Evolutionary conservation across 2,113 vertebrate genomes (phyloP), one percentile per base, ranked within the genome.

Genomic region (Salvelinus fontinalis): DNA sequence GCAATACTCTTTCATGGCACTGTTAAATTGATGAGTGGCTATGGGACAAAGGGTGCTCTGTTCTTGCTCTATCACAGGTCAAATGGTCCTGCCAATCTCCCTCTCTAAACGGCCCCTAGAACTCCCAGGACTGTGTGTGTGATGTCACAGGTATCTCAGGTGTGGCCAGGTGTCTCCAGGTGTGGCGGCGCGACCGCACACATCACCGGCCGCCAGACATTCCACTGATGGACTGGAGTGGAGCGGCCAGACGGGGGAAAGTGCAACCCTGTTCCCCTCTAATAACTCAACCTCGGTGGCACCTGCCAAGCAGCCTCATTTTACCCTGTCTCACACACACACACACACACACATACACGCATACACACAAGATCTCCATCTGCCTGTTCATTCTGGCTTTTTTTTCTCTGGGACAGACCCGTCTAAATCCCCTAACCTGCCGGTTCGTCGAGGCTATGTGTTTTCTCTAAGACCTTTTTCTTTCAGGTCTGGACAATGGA

Each of bases 191-290:
- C 48, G 81, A 84, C 81, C 70, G 22, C 84, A 83, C 70, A 12
- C 84, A 77, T 82, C 70, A 76, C 73, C 31, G 70, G 73, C 70
- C 67, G 83, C 71, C 77, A 88, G 85, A 88, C 81, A 92, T 92
- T 91, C 90, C 88, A 76, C 68, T n/a, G 84, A 89, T 79, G 79
- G 88, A 83, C 83, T 84, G 79, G 68, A 85, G 84, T 81, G 81
- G 39, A 89, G 90, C 83, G 59, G 64, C 75, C 71, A 87, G 87
- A 81, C 78, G 49, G 71, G 80, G 80, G 73, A 83, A 75, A 82
- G 70, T 79, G 68, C 75, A 54, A 72, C 75, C 24, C 66, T n/a
- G 70, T 86, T 89, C 73, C 78, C 70, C 80, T 74, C 34, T 26
- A 75, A 29, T 74, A 78, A 70, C 64, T 79, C 39, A 59, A 70